Conservation (phyloP, 2,113 vertebrate species). For the Misgurnus anguillicaudatus region DNA sequence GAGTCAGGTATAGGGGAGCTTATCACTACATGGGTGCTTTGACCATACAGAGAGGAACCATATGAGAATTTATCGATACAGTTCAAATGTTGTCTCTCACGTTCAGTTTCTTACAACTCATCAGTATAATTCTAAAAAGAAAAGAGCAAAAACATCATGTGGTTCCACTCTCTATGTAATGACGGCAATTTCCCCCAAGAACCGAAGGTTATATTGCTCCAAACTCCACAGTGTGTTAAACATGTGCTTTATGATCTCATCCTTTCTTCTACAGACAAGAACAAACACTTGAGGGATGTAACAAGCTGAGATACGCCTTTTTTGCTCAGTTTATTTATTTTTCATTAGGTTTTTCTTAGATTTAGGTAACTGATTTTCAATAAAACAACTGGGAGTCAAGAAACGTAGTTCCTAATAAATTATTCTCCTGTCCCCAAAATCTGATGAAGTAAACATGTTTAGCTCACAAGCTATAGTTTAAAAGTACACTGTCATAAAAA, state of each 20-base stretch:
- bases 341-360: not conserved
- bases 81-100: constrained; percentile 37
- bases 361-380: not conserved
- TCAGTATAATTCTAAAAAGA: constrained; percentile 8
- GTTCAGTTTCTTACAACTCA: constrained; percentile 21
- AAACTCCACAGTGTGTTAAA: constrained; percentile 23
- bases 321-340: not conserved
- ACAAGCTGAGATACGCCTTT: not conserved
- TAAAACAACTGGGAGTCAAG: not conserved
- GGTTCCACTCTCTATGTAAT: constrained; percentile 71
- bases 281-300: constrained; percentile 32
- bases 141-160: constrained; percentile 58
- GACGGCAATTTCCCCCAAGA: constrained; percentile 63
- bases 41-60: constrained; percentile 49
- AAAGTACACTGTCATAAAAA: not conserved
- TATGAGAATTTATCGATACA: constrained; percentile 53
- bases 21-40: constrained; percentile 28
- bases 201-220: constrained; percentile 53
- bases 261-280: constrained; percentile 1
- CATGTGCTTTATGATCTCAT: constrained; percentile 38
- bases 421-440: not conserved
- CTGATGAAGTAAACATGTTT: not conserved
- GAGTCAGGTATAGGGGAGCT: constrained; percentile 41
- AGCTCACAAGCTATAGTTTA: not conserved
- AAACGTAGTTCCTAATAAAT: not conserved